Percentiles rank a stretch among this genome's conserved stretches.
These are phyloP conservation scores for Lycodopsis pacificus DNA, from an alignment of 2,797 vertebrate species.

Conservation along the genomic window DNA sequence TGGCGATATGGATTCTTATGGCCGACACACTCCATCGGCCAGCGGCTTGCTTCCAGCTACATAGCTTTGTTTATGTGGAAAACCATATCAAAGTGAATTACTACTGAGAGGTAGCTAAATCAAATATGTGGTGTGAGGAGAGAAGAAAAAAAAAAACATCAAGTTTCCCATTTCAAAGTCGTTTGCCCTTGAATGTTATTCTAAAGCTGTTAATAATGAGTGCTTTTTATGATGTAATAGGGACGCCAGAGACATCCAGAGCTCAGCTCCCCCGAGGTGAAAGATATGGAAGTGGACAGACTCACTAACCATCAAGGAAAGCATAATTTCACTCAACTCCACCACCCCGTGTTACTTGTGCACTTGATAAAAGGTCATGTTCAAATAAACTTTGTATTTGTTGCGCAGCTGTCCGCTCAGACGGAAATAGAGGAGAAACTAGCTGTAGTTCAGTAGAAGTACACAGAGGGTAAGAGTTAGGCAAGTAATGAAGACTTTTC, in stretches of 20 bases:
- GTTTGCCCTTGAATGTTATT: conserved; percentile 78
- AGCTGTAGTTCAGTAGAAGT: conserved; percentile 2
- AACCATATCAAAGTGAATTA: conserved; percentile 81
- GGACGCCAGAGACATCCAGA: conserved; percentile 56
- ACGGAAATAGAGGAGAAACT: conserved; percentile 38
- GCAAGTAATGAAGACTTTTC: neutral
- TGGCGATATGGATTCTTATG: conserved; percentile 76
- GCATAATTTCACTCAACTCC: conserved; percentile 61
- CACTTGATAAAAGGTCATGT: conserved; percentile 70
- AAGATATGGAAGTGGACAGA: conserved; percentile 69
- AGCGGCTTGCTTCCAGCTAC: conserved; percentile 77
- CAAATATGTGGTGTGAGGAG: conserved; percentile 75
- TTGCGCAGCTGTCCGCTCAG: conserved; percentile 20
- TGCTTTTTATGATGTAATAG: conserved; percentile 77
- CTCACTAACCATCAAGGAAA: conserved; percentile 62
- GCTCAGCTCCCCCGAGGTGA: conserved; percentile 70
- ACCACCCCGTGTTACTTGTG: conserved; percentile 51
- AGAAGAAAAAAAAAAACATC: conserved; percentile 60
- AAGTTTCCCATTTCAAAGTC: conserved; percentile 78
- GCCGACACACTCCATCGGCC: conserved; percentile 80
- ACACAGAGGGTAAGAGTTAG: neutral
- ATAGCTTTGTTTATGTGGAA: conserved; percentile 82
- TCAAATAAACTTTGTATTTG: conserved; percentile 62
- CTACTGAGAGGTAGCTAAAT: conserved; percentile 77
- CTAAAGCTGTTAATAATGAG: conserved; percentile 74